Base-by-base conservation (phyloP, 2,113 vertebrate species). In the Pollachius pollachius region DNA sequence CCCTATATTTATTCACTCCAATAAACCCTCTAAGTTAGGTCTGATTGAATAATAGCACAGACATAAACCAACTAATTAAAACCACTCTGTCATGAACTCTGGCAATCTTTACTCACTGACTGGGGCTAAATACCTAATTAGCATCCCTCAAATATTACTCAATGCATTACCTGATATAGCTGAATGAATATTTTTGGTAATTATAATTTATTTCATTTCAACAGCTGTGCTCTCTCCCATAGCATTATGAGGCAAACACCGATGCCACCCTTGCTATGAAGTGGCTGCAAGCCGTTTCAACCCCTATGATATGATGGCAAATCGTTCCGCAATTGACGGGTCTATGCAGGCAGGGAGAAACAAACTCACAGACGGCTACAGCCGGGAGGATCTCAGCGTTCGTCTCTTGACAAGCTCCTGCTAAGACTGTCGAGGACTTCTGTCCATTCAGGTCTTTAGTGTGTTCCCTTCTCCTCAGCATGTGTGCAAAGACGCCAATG, bases 61-160 rank as follows among this genome's bases (percentile, higher is more conserved):
- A 73, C 60, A 62, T 17, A 34, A 68, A 60, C 5, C 59, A 62
- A 71, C 70, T 76, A 71, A 75, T 77, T 80, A 73, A 71, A 78
- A 62, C 52, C 15, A 64, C 57, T 79, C 66, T 71, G 65, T 77
- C 66, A 63, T 56, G 64, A 48, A 80, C 78, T 79, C 30, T 12
- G 57, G 72, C 52, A 70, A 68, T 72, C 69, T 81, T 73, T 71
- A 63, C 56, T 76, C 69, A 65, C 65, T 61, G 69, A 67, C 74
- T 71, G 61, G 58, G 68, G 70, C 68, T 84, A 71, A 80, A 77
- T 62, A 17, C 58, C 62, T 62, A 48, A 77, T 79, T 76, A 75
- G 16, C 72, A 74, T 65, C 68, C 72, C 57, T 57, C 67, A 76
- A 82, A 82, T 84, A 70, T 81, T 65, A 74, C 70, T 64, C 69